Evolutionary conservation across 1,140 invertebrate species (phyloP).

Genomic region (Sminthurinus signatus): DNA sequence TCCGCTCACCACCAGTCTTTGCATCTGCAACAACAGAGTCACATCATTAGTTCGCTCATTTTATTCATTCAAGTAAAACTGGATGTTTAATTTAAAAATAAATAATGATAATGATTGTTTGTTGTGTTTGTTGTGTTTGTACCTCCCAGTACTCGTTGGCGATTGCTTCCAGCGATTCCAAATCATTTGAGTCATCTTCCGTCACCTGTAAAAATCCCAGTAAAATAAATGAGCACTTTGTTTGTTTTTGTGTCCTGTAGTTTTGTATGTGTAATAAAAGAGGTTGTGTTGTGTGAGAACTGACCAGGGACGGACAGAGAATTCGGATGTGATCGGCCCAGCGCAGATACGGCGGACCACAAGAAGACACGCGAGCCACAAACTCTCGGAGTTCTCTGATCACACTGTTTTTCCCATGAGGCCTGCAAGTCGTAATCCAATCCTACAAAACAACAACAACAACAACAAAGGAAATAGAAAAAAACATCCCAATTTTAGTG

Average conservation of each 20-base stretch:
- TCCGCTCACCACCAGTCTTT: slow-evolving; percentile 58
- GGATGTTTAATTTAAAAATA: background rate
- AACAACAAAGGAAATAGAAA: too few species aligned
- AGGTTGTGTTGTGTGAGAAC: slow-evolving; percentile 12
- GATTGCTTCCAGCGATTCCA: slow-evolving; percentile 46
- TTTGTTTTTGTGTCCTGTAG: background rate
- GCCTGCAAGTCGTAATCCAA: slow-evolving; percentile 45
- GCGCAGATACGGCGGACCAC: slow-evolving; percentile 50
- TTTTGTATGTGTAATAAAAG: background rate
- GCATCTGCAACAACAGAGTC: slow-evolving; percentile 50
- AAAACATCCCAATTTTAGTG: too few species aligned
- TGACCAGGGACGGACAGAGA: slow-evolving; percentile 48
- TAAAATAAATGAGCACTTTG: background rate
- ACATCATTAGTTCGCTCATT: slow-evolving; percentile 7
- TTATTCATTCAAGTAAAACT: too few species aligned
- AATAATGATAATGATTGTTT: too few species aligned
- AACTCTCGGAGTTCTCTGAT: slow-evolving; percentile 50
- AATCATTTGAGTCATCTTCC: slow-evolving; percentile 46
- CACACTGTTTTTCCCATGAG: slow-evolving; percentile 31
- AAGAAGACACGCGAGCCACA: slow-evolving; percentile 47
- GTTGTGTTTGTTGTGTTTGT: too few species aligned
- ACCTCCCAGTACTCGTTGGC: slow-evolving; percentile 47
- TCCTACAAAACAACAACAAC: slow-evolving; percentile 44
- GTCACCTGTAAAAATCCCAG: slow-evolving; percentile 42
- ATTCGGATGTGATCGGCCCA: slow-evolving; percentile 49